These are phyloP conservation scores for Otis tarda DNA, from an alignment of 2,113 vertebrate species.

Conservation along the genomic window DNA sequence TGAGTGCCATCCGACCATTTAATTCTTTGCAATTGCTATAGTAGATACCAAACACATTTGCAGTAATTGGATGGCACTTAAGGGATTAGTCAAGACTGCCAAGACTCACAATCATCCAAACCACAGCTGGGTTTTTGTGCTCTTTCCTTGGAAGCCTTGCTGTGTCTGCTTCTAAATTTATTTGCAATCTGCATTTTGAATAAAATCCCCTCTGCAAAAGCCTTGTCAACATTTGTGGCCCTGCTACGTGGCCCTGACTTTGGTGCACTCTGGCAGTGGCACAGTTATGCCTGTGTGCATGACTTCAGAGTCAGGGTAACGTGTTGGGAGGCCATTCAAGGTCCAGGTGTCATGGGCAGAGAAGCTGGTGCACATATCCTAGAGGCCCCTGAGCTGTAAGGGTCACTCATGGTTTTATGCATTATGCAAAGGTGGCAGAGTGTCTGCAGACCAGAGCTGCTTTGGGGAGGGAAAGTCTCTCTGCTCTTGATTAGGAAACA, in stretches of 20 bases:
- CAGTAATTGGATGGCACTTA: constrained; percentile 64
- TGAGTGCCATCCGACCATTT: constrained; percentile 33
- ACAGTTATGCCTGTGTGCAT: too few relatives aligned
- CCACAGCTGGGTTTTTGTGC: constrained; percentile 8
- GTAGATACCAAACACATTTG: constrained; percentile 54
- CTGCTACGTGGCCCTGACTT: neutral
- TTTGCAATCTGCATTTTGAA: neutral
- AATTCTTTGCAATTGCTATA: constrained; percentile 37
- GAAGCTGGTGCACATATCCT: neutral
- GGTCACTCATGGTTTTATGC: neutral
- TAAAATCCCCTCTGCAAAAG: neutral
- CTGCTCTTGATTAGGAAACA: neutral
- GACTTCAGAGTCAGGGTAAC: neutral
- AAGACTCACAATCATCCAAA: neutral
- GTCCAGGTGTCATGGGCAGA: neutral
- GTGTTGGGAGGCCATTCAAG: neutral
- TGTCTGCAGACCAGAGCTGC: neutral
- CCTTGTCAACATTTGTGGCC: neutral
- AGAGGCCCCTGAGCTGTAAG: neutral
- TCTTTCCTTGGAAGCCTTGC: constrained; percentile 25
- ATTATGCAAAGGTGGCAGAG: neutral
- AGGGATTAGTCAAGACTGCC: constrained; percentile 44
- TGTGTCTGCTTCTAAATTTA: constrained; percentile 32
- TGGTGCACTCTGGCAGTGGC: neutral
- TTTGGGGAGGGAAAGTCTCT: too few relatives aligned